Conservation (phyloP, 2,113 vertebrate species). For the Ptyas mucosa region DNA sequence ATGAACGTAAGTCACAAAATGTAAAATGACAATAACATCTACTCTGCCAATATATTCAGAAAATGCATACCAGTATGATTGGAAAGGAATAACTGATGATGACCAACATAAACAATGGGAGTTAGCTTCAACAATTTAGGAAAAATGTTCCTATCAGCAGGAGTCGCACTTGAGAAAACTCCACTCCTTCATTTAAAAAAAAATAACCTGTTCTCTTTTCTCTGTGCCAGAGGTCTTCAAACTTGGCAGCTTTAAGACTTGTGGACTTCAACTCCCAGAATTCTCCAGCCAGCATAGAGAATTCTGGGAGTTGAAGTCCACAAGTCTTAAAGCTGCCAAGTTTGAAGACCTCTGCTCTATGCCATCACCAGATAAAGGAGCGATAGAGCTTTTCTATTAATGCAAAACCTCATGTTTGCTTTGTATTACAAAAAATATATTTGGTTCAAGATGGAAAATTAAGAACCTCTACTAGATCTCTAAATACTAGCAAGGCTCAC, state of each 20-base stretch:
- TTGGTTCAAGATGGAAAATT: not conserved
- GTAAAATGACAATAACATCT: not conserved
- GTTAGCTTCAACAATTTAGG: not conserved
- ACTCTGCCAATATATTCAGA: not conserved
- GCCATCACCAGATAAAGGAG: not conserved
- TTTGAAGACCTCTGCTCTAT: too few relatives aligned
- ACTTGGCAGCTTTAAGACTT: too few relatives aligned
- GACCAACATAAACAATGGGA: not conserved
- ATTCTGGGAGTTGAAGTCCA: too few relatives aligned
- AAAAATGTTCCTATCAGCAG: not conserved
- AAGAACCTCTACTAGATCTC: not conserved
- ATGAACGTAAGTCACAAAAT: not conserved
- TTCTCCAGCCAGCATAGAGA: too few relatives aligned
- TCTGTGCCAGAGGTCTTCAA: not conserved
- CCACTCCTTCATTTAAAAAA: not conserved
- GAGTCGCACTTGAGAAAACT: not conserved
- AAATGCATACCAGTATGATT: not conserved
- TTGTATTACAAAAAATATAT: not conserved
- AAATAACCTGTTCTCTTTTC: too few relatives aligned
- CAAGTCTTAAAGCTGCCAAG: too few relatives aligned
- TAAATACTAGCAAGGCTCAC: not conserved
- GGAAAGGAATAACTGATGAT: not conserved
- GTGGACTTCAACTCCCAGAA: too few relatives aligned
- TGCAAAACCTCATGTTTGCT: not conserved
- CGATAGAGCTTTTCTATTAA: not conserved